A percentile compares a stretch with the other conserved stretches of the same genome.
phyloP scores from a whole-genome alignment of 2,113 vertebrate species.

The Cairina moschata region DNA sequence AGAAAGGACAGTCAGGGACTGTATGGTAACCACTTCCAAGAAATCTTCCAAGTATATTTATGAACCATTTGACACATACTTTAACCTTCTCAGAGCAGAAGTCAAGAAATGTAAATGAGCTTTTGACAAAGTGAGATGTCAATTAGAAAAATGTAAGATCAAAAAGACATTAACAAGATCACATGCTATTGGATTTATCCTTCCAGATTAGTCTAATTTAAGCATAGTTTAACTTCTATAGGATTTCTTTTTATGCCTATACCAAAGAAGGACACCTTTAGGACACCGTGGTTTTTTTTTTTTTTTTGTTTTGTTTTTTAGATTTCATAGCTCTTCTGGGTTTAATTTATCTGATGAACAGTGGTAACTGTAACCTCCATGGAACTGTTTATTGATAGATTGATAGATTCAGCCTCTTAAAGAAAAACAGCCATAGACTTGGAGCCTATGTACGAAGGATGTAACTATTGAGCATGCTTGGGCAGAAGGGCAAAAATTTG shows the following conservation, averaged over 20 bases:
- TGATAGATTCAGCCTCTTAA: background rate
- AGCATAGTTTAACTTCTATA: background rate
- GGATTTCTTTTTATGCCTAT: background rate
- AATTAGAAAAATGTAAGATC: background rate
- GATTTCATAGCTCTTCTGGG: background rate
- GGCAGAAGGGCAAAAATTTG: background rate
- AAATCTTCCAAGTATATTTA: background rate
- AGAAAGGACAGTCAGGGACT: background rate
- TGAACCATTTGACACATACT: background rate
- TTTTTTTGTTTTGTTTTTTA: background rate
- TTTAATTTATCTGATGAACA: background rate
- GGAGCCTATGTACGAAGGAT: background rate
- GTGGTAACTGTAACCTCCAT: background rate
- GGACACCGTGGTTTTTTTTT: too few relatives aligned
- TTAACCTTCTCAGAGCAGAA: background rate
- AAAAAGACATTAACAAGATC: background rate
- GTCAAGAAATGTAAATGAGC: background rate
- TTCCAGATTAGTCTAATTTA: background rate
- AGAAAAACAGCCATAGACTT: background rate
- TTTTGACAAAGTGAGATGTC: background rate
- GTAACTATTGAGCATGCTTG: background rate
- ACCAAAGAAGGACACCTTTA: background rate
- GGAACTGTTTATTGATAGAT: background rate
- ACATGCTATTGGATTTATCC: background rate
- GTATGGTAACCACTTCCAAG: background rate